Percentiles rank a stretch among this genome's conserved stretches.
phyloP scores from a whole-genome alignment of 2,888 invertebrate genomes.

The Drosophila multiciliata region DNA sequence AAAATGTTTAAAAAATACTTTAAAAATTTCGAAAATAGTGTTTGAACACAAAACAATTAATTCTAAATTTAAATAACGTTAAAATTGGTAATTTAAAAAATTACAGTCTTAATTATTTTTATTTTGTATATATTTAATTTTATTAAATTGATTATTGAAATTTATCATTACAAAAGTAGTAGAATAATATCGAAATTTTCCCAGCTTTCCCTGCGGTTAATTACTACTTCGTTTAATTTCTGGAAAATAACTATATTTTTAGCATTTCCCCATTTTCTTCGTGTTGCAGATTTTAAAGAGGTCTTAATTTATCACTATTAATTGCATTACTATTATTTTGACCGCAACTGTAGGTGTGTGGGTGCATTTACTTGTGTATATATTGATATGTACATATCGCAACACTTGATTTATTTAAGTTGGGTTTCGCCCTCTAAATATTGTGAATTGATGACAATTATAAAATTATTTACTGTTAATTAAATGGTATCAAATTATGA shows the following conservation, averaged over 20 bases:
- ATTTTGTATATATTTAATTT: no score
- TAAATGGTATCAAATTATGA: conserved; percentile 36
- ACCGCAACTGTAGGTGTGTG: background rate
- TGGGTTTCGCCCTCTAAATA: background rate
- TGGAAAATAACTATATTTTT: background rate
- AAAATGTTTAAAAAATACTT: background rate
- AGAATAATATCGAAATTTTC: no score
- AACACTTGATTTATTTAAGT: background rate
- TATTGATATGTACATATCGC: background rate
- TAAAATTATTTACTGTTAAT: background rate
- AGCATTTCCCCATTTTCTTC: background rate
- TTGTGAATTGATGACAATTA: background rate
- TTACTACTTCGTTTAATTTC: no score
- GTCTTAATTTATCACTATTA: background rate
- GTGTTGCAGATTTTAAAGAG: background rate
- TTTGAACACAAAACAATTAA: background rate
- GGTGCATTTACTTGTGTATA: background rate
- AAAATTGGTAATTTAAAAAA: background rate
- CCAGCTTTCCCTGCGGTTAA: no score
- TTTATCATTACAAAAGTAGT: no score
- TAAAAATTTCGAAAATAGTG: background rate
- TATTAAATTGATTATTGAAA: no score
- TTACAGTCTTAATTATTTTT: no score
- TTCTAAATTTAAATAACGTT: background rate
- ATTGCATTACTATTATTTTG: background rate